These are phyloP conservation scores for Acronicta psi DNA, from an alignment of 2,888 invertebrate species.

Conservation along the genomic window DNA sequence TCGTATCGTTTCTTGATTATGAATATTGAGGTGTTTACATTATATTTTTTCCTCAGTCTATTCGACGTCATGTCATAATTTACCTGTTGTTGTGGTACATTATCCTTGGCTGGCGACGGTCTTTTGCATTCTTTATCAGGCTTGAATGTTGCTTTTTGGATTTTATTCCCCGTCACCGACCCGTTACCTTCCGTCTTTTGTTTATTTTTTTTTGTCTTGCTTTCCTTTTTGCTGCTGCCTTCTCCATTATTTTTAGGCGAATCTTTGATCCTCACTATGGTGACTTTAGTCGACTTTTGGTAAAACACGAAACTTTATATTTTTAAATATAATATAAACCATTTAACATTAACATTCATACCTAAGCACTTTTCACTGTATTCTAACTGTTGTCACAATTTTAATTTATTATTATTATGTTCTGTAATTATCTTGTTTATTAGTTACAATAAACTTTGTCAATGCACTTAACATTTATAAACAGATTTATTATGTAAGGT, in stretches of 20 bases:
- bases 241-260: slow-evolving; percentile 90
- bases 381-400: slow-evolving; percentile 16
- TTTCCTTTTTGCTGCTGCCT: slow-evolving; percentile 89
- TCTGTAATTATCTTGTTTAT: slow-evolving; percentile 36
- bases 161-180: slow-evolving; percentile 84
- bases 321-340: slow-evolving; percentile 30
- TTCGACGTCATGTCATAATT: slow-evolving; percentile 32
- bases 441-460: slow-evolving; percentile 42
- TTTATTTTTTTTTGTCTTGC: slow-evolving; percentile 90
- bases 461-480: slow-evolving; percentile 42
- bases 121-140: slow-evolving; percentile 76
- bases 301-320: slow-evolving; percentile 36
- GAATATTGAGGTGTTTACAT: slow-evolving; percentile 37
- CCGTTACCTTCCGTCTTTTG: slow-evolving; percentile 87
- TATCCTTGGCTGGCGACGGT: slow-evolving; percentile 67
- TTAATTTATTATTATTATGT: not conserved
- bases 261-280: slow-evolving; percentile 92
- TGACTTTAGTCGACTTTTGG: slow-evolving; percentile 79
- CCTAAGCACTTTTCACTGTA: slow-evolving; percentile 26
- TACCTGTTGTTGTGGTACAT: slow-evolving; percentile 77
- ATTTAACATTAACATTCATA: slow-evolving; percentile 47
- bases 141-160: slow-evolving; percentile 73
- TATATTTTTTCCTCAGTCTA: slow-evolving; percentile 27
- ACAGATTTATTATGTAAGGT: slow-evolving; percentile 29
- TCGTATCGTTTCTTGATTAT: slow-evolving; percentile 19